Evolutionary conservation across 2,113 vertebrate species (phyloP).

Genomic region (Holacanthus passer): DNA sequence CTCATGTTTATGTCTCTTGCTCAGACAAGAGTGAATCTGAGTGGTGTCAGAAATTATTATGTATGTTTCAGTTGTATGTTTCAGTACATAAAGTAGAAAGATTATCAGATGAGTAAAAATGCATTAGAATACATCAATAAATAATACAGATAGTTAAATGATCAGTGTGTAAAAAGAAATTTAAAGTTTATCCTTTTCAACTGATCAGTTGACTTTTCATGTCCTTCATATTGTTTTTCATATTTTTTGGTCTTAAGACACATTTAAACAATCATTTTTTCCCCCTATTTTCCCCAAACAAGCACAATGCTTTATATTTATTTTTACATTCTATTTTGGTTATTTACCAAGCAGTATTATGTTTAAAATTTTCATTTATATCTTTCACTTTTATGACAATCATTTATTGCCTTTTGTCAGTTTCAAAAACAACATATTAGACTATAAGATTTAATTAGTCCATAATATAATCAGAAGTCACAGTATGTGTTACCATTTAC

Average conservation of each 20-base stretch:
- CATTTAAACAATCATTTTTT: background rate
- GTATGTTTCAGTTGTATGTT: background rate
- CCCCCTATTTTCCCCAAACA: background rate
- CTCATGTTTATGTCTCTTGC: background rate
- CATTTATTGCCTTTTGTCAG: background rate
- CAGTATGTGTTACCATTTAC: background rate
- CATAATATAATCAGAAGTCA: too few relatives aligned
- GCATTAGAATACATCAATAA: background rate
- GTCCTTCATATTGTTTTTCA: background rate
- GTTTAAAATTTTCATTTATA: background rate
- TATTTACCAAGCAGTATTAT: background rate
- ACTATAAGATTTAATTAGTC: too few relatives aligned
- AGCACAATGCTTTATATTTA: background rate
- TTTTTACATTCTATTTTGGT: background rate
- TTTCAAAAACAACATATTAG: too few relatives aligned
- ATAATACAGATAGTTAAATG: background rate
- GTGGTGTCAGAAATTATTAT: background rate
- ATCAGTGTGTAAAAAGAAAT: background rate
- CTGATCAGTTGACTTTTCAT: background rate
- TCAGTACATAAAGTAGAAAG: too few relatives aligned
- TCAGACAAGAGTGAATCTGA: background rate
- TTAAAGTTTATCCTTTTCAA: background rate
- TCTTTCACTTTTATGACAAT: background rate
- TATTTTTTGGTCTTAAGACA: background rate
- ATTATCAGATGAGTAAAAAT: background rate